phyloP scores from a whole-genome alignment of 2,888 invertebrate species.

The Serrognathus titanus region DNA sequence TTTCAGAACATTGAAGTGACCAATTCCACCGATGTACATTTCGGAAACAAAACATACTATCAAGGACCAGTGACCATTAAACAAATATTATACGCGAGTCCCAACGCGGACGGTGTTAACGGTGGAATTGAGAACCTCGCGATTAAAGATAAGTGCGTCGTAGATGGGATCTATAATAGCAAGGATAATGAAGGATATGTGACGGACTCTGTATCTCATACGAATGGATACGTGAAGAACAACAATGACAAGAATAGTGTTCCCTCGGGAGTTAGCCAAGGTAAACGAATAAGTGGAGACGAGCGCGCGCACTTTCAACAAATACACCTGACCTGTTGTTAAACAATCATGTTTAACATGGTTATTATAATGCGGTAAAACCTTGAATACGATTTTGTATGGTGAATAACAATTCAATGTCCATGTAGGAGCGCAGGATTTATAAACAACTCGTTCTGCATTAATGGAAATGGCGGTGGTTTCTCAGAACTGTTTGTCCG shows the following conservation, averaged over 20 bases:
- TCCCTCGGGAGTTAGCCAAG: neutral
- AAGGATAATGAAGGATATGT: slow-evolving; percentile 6
- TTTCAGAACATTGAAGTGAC: slow-evolving; percentile 63
- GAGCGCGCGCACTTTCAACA: neutral
- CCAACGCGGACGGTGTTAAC: neutral
- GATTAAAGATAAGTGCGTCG: slow-evolving; percentile 9
- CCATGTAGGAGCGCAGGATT: no score
- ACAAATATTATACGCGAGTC: slow-evolving; percentile 58
- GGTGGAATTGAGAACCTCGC: slow-evolving; percentile 15
- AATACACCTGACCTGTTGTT: neutral
- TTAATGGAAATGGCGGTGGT: no score
- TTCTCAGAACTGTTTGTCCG: no score
- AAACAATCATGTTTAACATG: no score
- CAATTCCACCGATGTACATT: slow-evolving; percentile 69
- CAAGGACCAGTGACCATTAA: slow-evolving; percentile 77
- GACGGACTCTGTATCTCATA: slow-evolving; percentile 12
- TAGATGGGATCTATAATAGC: slow-evolving; percentile 5
- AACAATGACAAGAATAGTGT: neutral
- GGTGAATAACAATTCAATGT: no score
- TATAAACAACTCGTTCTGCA: no score
- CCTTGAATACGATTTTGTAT: no score
- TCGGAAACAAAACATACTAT: slow-evolving; percentile 74
- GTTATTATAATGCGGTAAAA: no score
- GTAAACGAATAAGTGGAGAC: neutral
- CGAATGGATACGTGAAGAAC: slow-evolving; percentile 5